These are phyloP conservation scores for Procambarus virginalis DNA, from an alignment of 1,140 invertebrate species.

Conservation along the genomic window DNA sequence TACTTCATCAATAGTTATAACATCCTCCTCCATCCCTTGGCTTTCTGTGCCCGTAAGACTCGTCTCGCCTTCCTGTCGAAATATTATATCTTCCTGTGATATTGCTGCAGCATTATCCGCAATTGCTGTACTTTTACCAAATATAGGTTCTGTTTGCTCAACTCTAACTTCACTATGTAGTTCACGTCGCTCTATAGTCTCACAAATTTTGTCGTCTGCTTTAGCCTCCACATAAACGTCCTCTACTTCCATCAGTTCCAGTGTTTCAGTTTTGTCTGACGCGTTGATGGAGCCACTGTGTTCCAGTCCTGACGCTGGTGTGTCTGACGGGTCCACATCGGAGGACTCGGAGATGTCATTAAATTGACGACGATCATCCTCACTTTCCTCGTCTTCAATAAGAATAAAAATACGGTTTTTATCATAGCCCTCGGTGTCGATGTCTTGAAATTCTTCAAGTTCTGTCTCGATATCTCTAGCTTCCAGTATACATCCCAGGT, in stretches of 20 bases:
- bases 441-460: conserved; percentile 13
- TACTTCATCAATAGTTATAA: not conserved
- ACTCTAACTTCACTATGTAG: not conserved
- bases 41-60: not conserved
- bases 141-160: not conserved
- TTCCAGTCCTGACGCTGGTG: not conserved
- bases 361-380: conserved; percentile 23
- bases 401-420: conserved; percentile 44
- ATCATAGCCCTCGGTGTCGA: conserved; percentile 5
- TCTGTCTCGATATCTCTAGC: conserved; percentile 24
- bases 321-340: not conserved
- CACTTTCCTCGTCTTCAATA: conserved; percentile 46
- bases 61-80: not conserved
- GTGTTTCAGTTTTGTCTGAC: not conserved
- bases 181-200: not conserved
- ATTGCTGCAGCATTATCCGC: not conserved
- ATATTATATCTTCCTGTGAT: not conserved
- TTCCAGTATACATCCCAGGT: not conserved
- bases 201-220: not conserved
- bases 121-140: not conserved
- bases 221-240: conserved; percentile 4
- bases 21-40: not conserved
- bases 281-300: not conserved
- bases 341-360: conserved; percentile 23
- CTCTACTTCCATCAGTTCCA: not conserved